Base-by-base conservation (phyloP, 2,113 vertebrate genomes). In the Gasterosteus nipponicus region DNA sequence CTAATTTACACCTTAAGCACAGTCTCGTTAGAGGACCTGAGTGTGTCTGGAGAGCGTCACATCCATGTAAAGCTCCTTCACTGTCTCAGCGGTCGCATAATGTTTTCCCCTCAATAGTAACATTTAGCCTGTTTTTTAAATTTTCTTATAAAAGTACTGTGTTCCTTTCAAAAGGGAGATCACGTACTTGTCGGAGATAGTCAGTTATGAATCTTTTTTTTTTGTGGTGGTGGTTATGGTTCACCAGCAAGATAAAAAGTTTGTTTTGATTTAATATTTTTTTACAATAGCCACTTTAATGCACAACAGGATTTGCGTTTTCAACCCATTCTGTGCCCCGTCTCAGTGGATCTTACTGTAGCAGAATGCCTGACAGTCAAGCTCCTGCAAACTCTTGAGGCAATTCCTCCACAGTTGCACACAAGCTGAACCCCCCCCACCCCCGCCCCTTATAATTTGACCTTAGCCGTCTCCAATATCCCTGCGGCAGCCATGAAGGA, bases 1-100 rank as follows among this genome's bases (percentile, higher is more conserved):
- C 86, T 87, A 86, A 91, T 89, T 91, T 79, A 83, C 89, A 90
- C 87, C 84, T 89, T 82, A 85, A 92, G 85, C 80, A 73, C 77
- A 85, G 82, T 71, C 69, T 85, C 81, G 81, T 89, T 81, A 83
- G 58, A 81, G 44, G 68, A 75, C 68, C 83, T 60, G 69, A 46
- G 66, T 76, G 85, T 73, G 77, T 88, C 74, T 81, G 67, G 69
- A 77, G 81, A 75, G 58, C 58, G 15, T 58, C 69, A 9, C 80
- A 35, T 76, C 68, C 54, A 54, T 81, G 80, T 22, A 11, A 26
- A 64, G 68, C 57, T 75, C 63, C 3, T 44, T 10, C 14, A 41
- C 65, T 65, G 66, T 67, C 70, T 76, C 39, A 58, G 64, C 35
- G 42, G 33, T 35, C 10, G 9, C 41, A 33, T 51, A 7, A 54